Percentiles rank a stretch among this genome's conserved stretches.
Evolutionary conservation across 2,888 invertebrate genomes (phyloP).

Genomic region (Lottia gigantea): DNA sequence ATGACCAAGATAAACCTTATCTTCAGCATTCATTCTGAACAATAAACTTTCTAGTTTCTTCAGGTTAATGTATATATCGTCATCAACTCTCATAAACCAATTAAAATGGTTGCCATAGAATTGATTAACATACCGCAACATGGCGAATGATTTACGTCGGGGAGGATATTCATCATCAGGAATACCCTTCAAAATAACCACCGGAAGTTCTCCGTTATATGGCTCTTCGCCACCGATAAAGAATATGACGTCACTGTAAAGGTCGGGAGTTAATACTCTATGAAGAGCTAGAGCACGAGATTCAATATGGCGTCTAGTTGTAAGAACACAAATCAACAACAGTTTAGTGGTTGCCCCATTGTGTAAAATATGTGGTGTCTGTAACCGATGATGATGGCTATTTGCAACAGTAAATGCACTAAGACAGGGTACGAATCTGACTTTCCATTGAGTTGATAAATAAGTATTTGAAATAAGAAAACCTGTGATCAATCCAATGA

Average conservation of each 20-base stretch:
- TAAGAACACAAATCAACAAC: conserved; percentile 86
- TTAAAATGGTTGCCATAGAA: conserved; percentile 74
- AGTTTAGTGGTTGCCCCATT: not conserved
- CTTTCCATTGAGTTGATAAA: no score
- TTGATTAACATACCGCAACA: conserved; percentile 89
- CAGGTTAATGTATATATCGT: conserved; percentile 92
- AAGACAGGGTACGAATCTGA: no score
- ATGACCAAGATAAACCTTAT: conserved; percentile 82
- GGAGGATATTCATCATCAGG: conserved; percentile 98
- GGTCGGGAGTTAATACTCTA: conserved; percentile 89
- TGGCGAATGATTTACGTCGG: conserved; percentile 95
- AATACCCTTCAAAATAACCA: conserved; percentile 75
- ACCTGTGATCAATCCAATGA: not conserved
- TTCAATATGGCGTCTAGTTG: conserved; percentile 88
- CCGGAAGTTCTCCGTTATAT: conserved; percentile 80
- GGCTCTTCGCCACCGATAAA: conserved; percentile 74
- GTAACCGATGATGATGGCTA: no score
- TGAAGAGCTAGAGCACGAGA: conserved; percentile 89
- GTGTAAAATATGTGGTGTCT: no score
- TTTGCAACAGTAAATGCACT: no score
- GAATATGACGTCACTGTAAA: conserved; percentile 89
- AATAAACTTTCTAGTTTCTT: conserved; percentile 83
- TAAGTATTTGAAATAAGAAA: not conserved
- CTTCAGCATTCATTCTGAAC: conserved; percentile 85
- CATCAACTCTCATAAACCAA: conserved; percentile 97